Evolutionary conservation across 2,888 invertebrate genomes (phyloP).

Genomic region (Eutolmus rufibarbis): DNA sequence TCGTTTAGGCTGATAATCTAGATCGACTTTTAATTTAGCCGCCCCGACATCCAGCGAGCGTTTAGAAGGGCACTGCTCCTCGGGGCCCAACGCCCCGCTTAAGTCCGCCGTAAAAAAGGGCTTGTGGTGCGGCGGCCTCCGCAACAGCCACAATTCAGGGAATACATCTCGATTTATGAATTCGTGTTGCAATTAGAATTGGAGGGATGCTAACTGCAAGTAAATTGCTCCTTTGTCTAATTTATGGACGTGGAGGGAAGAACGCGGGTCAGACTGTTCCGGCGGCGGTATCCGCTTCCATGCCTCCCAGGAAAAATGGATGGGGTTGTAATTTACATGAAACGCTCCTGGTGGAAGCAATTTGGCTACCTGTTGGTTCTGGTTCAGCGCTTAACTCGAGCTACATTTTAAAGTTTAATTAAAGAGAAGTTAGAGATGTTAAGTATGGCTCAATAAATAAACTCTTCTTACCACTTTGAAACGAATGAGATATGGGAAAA

Average conservation of each 20-base stretch:
- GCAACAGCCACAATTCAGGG: slow-evolving; percentile 2
- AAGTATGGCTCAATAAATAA: not conserved
- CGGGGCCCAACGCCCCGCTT: not conserved
- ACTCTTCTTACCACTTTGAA: not conserved
- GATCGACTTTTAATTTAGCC: slow-evolving; percentile 16
- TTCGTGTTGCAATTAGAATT: slow-evolving; percentile 22
- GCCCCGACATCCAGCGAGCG: not conserved
- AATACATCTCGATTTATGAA: slow-evolving; percentile 10
- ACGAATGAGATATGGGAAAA: not conserved
- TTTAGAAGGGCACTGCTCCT: not conserved
- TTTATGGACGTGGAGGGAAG: not conserved
- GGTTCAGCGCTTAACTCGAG: not conserved
- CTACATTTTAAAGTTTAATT: slow-evolving; percentile 3
- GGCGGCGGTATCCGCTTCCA: not conserved
- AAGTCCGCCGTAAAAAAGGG: not conserved
- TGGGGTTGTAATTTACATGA: not conserved
- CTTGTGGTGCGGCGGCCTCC: not conserved
- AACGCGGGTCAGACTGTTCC: not conserved
- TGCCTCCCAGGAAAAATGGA: not conserved
- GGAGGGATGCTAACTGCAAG: slow-evolving; percentile 13
- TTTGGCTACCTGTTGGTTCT: slow-evolving; percentile 4
- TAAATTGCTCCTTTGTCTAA: slow-evolving; percentile 22
- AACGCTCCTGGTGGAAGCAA: not conserved
- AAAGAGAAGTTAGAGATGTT: not conserved
- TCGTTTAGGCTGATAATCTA: slow-evolving; percentile 3